phyloP scores from a whole-genome alignment of 2,113 vertebrate species.

The Promerops cafer region DNA sequence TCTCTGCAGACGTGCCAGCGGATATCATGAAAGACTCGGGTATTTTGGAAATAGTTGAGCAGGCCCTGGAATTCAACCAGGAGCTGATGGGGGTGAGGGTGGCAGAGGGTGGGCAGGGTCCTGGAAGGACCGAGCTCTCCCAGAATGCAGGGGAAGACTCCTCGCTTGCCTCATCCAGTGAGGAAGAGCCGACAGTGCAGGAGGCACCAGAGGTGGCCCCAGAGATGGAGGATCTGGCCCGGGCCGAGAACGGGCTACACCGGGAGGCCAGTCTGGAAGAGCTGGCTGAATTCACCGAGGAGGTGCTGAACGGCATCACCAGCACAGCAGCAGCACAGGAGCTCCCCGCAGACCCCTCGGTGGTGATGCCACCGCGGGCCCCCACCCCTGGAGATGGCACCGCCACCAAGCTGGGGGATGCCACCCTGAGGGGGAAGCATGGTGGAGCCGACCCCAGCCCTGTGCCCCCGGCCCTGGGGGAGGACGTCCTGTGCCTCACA shows the following conservation, averaged over 20 bases:
- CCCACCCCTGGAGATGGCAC: neutral
- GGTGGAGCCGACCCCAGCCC: fast-evolving
- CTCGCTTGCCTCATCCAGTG: fast-evolving
- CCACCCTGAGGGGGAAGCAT: neutral
- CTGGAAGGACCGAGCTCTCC: neutral
- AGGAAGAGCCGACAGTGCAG: neutral
- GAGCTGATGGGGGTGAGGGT: neutral
- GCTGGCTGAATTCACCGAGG: neutral
- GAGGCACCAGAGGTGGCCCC: fast-evolving
- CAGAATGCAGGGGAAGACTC: fast-evolving
- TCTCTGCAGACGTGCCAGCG: fast-evolving
- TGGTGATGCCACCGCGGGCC: fast-evolving
- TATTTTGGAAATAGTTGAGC: slow-evolving; percentile 49
- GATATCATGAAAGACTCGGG: neutral
- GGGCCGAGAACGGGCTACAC: neutral
- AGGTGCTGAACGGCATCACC: neutral
- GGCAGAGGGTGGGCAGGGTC: neutral
- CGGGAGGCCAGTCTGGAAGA: neutral
- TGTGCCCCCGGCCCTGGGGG: neutral
- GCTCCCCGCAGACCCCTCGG: fast-evolving
- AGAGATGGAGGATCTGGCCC: fast-evolving
- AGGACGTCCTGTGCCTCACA: neutral
- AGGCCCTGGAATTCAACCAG: slow-evolving; percentile 59
- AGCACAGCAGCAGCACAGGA: fast-evolving
- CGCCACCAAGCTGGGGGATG: neutral